Conservation (phyloP, 2,888 invertebrate species). For the Coelinius sp. region DNA sequence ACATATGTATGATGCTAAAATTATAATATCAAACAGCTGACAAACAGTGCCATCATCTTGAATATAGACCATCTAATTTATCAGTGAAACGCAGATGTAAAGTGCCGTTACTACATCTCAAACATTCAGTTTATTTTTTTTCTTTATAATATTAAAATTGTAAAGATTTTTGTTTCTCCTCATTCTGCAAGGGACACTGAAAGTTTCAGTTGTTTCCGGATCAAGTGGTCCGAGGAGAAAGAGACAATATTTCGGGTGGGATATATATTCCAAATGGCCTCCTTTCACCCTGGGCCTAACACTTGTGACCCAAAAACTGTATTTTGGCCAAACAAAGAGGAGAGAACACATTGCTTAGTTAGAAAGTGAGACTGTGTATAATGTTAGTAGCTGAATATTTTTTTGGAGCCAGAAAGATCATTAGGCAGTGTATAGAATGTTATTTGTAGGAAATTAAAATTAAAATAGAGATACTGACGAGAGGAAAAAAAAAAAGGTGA, state of each 20-base stretch:
- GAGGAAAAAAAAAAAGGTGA: neutral
- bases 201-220: neutral
- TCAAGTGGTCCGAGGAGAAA: slow-evolving; percentile 4
- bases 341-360: neutral
- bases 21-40: slow-evolving; percentile 23
- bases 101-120: neutral
- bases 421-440: neutral
- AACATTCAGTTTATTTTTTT: neutral
- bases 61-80: slow-evolving; percentile 11
- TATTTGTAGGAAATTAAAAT: slow-evolving; percentile 1
- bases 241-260: slow-evolving; percentile 18
- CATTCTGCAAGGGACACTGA: neutral
- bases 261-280: slow-evolving; percentile 21
- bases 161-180: neutral
- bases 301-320: slow-evolving; percentile 16
- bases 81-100: slow-evolving; percentile 14
- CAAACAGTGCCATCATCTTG: slow-evolving; percentile 16
- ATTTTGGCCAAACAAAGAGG: slow-evolving; percentile 23
- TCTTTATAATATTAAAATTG: neutral
- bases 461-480: neutral
- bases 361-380: slow-evolving; percentile 15
- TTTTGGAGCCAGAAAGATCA: neutral
- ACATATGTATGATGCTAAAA: slow-evolving; percentile 19
- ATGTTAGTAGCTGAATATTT: neutral
- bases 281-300: slow-evolving; percentile 15